Evolutionary conservation across 2,797 vertebrate genomes (phyloP).

Genomic region (Lates japonicus): DNA sequence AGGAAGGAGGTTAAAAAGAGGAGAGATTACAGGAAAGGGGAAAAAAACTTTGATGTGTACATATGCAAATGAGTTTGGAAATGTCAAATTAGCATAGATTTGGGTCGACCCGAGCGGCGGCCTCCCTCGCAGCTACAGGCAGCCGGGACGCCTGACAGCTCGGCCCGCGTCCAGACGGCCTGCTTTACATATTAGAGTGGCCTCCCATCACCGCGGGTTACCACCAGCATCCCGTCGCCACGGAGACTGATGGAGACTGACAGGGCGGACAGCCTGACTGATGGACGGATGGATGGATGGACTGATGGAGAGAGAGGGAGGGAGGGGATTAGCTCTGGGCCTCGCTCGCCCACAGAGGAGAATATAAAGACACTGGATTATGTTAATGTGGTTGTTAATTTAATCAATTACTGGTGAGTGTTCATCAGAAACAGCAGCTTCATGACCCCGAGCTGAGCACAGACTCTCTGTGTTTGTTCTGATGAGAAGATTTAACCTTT

Average conservation of each 20-base stretch:
- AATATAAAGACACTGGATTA: constrained; percentile 86
- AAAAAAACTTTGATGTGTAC: constrained; percentile 87
- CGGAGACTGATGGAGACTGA: constrained; percentile 92
- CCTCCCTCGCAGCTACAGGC: constrained; percentile 90
- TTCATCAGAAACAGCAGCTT: constrained; percentile 55
- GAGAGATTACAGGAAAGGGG: constrained; percentile 20
- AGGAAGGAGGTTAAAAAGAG: constrained; percentile 32
- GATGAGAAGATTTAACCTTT: neutral
- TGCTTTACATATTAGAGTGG: constrained; percentile 90
- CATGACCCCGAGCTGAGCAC: constrained; percentile 31
- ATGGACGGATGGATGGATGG: constrained; percentile 70
- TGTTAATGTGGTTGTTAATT: constrained; percentile 88
- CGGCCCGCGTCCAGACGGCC: constrained; percentile 90
- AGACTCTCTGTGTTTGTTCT: neutral
- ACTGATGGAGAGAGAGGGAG: constrained; percentile 9
- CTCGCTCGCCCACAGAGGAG: constrained; percentile 85
- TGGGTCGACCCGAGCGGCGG: constrained; percentile 89
- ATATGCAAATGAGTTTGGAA: constrained; percentile 94
- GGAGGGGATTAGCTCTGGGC: constrained; percentile 88
- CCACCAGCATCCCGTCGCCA: constrained; percentile 89
- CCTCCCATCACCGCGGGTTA: constrained; percentile 87
- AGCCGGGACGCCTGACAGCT: constrained; percentile 90
- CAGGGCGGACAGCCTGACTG: constrained; percentile 86
- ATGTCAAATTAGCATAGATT: constrained; percentile 99
- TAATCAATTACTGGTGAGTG: constrained; percentile 86